A percentile compares a stretch with the other conserved stretches of the same genome.
These are phyloP conservation scores for Synaphobranchus kaupii DNA, from an alignment of 2,797 vertebrate species.

Conservation along the genomic window DNA sequence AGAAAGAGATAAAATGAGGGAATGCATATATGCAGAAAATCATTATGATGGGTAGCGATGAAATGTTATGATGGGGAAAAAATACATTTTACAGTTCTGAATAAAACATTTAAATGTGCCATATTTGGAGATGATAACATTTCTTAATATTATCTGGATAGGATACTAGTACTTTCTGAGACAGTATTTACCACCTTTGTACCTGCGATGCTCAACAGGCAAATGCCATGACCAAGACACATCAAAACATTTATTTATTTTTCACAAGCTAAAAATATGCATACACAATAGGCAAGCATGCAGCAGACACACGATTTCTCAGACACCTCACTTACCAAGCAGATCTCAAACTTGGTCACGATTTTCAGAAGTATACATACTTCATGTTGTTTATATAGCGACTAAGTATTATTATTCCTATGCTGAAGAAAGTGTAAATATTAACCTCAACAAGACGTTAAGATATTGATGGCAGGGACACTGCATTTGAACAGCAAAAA, in stretches of 20 bases:
- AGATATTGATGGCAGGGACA: not conserved
- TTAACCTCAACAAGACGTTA: not conserved
- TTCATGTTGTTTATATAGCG: not conserved
- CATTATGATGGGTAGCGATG: not conserved
- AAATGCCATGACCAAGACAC: slow-evolving; percentile 34
- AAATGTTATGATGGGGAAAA: not conserved
- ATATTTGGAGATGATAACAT: not conserved
- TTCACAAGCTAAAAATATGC: slow-evolving; percentile 29
- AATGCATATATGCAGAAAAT: not conserved
- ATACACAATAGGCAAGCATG: slow-evolving; percentile 34
- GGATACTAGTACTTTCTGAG: not conserved
- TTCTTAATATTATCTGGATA: not conserved
- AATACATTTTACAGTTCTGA: not conserved
- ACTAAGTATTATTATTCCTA: not conserved
- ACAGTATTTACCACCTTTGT: slow-evolving; percentile 24
- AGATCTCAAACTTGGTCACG: slow-evolving; percentile 27
- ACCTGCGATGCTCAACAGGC: slow-evolving; percentile 41
- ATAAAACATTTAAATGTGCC: not conserved
- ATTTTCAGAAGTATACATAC: slow-evolving; percentile 26
- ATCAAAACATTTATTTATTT: slow-evolving; percentile 16
- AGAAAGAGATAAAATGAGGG: not conserved
- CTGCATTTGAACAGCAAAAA: not conserved
- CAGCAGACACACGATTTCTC: slow-evolving; percentile 28
- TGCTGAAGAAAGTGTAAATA: not conserved
- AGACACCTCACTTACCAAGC: slow-evolving; percentile 20